phyloP scores from a whole-genome alignment of 2,888 invertebrate genomes.

The Ennomos erosarius region DNA sequence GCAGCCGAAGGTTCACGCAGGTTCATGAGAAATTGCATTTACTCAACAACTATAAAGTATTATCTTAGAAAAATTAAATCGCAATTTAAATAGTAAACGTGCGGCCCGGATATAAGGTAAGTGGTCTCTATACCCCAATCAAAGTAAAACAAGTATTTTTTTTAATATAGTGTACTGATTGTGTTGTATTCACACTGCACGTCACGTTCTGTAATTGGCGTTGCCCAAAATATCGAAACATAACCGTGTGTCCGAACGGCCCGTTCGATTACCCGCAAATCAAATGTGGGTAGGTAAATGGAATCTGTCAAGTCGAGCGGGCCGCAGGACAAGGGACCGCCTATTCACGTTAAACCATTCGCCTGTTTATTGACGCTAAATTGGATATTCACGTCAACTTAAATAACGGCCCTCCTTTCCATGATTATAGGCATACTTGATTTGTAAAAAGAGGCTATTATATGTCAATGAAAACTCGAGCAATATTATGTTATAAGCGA shows the following conservation, averaged over 20 bases:
- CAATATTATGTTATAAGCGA: too few relatives aligned
- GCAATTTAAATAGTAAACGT: too few relatives aligned
- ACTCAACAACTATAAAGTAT: too few relatives aligned
- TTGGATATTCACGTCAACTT: slow-evolving; percentile 31
- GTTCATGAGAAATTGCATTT: too few relatives aligned
- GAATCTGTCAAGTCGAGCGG: slow-evolving; percentile 43
- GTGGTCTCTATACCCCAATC: too few relatives aligned
- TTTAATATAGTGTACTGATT: too few relatives aligned
- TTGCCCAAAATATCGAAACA: slow-evolving; percentile 21
- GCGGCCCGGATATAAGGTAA: too few relatives aligned
- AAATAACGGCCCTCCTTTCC: slow-evolving; percentile 10
- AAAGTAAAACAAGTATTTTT: background rate
- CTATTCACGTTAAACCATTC: slow-evolving; percentile 40
- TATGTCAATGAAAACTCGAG: background rate
- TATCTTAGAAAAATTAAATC: too few relatives aligned
- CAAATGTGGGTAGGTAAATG: slow-evolving; percentile 44
- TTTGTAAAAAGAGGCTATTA: background rate
- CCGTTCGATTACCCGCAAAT: slow-evolving; percentile 47
- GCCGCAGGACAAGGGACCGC: slow-evolving; percentile 33
- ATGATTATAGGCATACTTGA: slow-evolving; percentile 1
- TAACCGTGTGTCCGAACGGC: slow-evolving; percentile 31
- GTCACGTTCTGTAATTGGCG: slow-evolving; percentile 28
- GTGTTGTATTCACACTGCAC: background rate
- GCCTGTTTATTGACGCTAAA: slow-evolving; percentile 30
- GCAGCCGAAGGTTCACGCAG: too few relatives aligned